Conservation (phyloP, 2,888 invertebrate species). For the Eretmocerus hayati region DNA sequence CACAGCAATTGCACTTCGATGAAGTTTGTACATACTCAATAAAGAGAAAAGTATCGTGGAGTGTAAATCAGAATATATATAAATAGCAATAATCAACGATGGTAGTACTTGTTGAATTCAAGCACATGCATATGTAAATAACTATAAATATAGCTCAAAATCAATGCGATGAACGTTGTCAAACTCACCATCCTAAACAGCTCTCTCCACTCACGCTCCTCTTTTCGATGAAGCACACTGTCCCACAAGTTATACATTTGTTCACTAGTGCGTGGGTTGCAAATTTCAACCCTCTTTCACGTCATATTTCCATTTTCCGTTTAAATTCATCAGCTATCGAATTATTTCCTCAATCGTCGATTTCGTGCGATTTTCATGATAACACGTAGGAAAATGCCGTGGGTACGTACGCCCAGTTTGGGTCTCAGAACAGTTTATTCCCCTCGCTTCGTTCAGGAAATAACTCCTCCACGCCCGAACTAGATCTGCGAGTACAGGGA, state of each 20-base stretch:
- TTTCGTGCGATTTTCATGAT: no score
- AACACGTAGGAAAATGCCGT: no score
- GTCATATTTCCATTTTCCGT: conserved; percentile 79
- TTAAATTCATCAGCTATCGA: conserved; percentile 95
- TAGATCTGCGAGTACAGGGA: no score
- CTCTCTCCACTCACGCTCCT: conserved; percentile 80
- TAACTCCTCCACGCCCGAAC: no score
- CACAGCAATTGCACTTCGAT: no score
- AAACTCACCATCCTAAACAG: conserved; percentile 67
- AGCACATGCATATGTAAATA: conserved; percentile 2
- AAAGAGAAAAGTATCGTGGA: not conserved
- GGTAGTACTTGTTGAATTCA: no score
- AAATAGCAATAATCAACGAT: no score
- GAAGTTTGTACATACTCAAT: no score
- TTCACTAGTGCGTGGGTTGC: conserved; percentile 76
- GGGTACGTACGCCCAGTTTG: no score
- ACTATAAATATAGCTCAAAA: conserved; percentile 82
- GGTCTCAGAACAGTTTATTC: no score
- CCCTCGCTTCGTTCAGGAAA: no score
- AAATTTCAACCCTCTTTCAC: conserved; percentile 64
- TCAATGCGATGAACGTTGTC: conserved; percentile 86
- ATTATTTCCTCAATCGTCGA: conserved; percentile 50
- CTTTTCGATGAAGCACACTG: conserved; percentile 77
- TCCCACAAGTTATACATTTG: conserved; percentile 93
- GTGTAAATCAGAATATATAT: no score